phyloP scores from a whole-genome alignment of 1,140 invertebrate genomes.

The Hesperophylax magnus region DNA sequence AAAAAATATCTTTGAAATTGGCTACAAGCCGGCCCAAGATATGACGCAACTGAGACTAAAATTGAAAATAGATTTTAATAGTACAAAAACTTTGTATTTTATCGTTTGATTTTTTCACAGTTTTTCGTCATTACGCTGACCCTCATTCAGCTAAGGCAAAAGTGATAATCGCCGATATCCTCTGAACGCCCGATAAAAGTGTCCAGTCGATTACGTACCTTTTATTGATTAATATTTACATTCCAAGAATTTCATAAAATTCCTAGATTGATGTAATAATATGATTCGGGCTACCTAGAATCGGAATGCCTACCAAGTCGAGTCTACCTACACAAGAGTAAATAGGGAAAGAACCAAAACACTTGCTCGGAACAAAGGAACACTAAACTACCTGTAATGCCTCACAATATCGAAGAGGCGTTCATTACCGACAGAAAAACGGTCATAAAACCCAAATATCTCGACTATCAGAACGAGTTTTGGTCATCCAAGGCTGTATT shows the following conservation, averaged over 20 bases:
- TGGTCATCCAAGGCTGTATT: constrained; percentile 41
- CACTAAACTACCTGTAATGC: constrained; percentile 46
- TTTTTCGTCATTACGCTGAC: too few species aligned
- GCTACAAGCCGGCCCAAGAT: too few species aligned
- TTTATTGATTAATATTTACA: too few species aligned
- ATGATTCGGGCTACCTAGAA: constrained; percentile 16
- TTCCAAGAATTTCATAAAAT: too few species aligned
- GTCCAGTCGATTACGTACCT: too few species aligned
- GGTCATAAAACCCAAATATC: constrained; percentile 56
- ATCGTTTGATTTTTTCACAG: too few species aligned
- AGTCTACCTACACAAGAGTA: background rate
- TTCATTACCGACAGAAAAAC: constrained; percentile 54
- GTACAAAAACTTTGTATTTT: too few species aligned
- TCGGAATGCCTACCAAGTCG: background rate
- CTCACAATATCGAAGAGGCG: constrained; percentile 49
- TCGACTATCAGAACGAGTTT: constrained; percentile 57
- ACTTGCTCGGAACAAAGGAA: constrained; percentile 45
- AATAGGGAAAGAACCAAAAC: constrained; percentile 32
- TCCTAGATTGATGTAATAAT: background rate
- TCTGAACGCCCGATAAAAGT: background rate
- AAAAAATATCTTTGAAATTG: too few species aligned
- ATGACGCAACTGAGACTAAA: too few species aligned
- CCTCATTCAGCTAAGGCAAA: too few species aligned
- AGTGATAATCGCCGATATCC: too few species aligned
- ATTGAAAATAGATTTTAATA: too few species aligned